Conservation (phyloP, 1,140 invertebrate genomes). For the Leptoteleia sp. region DNA sequence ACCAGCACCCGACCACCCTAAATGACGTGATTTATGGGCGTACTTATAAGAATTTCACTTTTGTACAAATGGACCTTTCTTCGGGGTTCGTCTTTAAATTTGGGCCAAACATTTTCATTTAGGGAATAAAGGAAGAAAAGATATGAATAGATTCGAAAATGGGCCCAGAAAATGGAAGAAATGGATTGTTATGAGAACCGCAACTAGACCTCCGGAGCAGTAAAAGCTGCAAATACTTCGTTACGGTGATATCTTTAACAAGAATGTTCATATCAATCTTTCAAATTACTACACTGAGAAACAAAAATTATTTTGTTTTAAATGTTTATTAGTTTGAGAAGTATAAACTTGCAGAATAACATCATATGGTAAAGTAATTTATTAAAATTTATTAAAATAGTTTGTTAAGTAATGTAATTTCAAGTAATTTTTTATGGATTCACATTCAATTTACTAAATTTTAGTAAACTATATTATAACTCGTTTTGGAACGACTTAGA, state of each 20-base stretch:
- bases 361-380: no score
- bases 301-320: no score
- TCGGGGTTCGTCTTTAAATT: conserved; percentile 34
- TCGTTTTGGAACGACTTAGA: no score
- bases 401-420: no score
- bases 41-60: conserved; percentile 44
- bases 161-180: conserved; percentile 67
- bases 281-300: no score
- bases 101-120: conserved; percentile 62
- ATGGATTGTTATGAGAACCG: conserved; percentile 70
- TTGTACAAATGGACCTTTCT: conserved; percentile 43
- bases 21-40: conserved; percentile 47
- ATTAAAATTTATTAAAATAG: no score
- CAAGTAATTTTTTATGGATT: no score
- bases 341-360: no score
- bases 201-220: conserved; percentile 14
- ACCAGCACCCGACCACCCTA: conserved; percentile 35
- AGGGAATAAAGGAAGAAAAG: conserved; percentile 37
- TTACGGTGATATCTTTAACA: conserved; percentile 70
- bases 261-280: no score
- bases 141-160: conserved; percentile 55
- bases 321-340: no score
- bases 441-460: no score
- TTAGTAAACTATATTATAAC: no score
- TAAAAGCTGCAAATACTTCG: conserved; percentile 65